Percentiles rank a stretch among this genome's conserved stretches.
Evolutionary conservation across 2,888 invertebrate genomes (phyloP).

Genomic region (Axea sp.): DNA sequence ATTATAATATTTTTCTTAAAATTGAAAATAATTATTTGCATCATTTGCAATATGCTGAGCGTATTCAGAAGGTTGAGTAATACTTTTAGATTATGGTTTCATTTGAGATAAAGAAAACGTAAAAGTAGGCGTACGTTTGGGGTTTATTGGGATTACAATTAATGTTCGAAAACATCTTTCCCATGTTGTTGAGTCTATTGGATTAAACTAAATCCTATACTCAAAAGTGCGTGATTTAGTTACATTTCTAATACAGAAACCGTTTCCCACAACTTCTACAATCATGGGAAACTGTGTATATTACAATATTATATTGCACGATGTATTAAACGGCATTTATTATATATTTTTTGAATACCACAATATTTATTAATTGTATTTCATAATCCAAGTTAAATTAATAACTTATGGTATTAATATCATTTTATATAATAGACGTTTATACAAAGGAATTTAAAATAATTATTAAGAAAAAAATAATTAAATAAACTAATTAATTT

Average conservation of each 20-base stretch:
- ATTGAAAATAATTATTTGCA: slow-evolving; percentile 17
- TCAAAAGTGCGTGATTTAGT: slow-evolving; percentile 48
- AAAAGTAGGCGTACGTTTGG: slow-evolving; percentile 26
- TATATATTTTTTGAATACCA: neutral
- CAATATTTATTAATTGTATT: neutral
- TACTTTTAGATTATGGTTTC: slow-evolving; percentile 12
- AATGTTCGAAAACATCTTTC: slow-evolving; percentile 48
- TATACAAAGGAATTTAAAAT: too few species aligned
- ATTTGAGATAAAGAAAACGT: slow-evolving; percentile 16
- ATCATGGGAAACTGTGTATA: slow-evolving; percentile 19
- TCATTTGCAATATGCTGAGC: neutral
- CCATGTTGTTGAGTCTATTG: slow-evolving; percentile 34
- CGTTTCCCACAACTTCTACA: slow-evolving; percentile 40
- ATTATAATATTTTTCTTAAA: too few species aligned
- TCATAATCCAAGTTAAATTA: neutral
- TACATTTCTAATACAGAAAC: slow-evolving; percentile 27
- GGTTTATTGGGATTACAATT: slow-evolving; percentile 54
- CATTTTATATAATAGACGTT: too few species aligned
- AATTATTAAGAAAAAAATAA: too few species aligned
- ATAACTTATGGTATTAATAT: too few species aligned
- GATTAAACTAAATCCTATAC: slow-evolving; percentile 51
- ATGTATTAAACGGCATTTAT: slow-evolving; percentile 11
- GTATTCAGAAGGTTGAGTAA: neutral
- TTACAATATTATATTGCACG: slow-evolving; percentile 22
- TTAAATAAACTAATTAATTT: too few species aligned